Evolutionary conservation across 2,113 vertebrate species (phyloP).

Genomic region (Entomyzon cyanotis): DNA sequence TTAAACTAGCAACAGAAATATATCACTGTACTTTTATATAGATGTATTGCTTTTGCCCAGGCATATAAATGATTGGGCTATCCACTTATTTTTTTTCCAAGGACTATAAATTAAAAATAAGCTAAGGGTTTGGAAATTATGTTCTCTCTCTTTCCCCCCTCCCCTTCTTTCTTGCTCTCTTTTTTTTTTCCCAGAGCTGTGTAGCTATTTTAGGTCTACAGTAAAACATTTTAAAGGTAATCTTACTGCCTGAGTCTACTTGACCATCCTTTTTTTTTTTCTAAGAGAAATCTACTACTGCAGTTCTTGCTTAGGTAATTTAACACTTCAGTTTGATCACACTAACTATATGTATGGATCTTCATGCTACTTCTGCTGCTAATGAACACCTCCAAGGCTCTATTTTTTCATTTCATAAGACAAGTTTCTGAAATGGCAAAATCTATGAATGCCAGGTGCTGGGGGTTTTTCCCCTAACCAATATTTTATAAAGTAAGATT

Average conservation of each 20-base stretch:
- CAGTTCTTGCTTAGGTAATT: background rate
- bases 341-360: background rate
- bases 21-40: conserved; percentile 87
- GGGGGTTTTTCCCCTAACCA: background rate
- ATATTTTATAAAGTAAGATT: conserved; percentile 15
- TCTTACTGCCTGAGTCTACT: conserved; percentile 50
- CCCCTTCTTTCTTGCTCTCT: background rate
- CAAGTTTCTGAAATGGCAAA: background rate
- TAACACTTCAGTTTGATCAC: background rate
- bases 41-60: conserved; percentile 84
- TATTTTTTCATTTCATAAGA: background rate
- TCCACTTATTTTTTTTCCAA: conserved; percentile 79
- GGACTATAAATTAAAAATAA: conserved; percentile 87
- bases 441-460: background rate
- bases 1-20: conserved; percentile 87
- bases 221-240: conserved; percentile 77
- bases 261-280: conserved; percentile 29
- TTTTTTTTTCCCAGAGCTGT: background rate
- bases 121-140: conserved; percentile 81
- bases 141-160: conserved; percentile 43
- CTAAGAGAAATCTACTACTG: conserved; percentile 3
- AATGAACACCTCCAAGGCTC: background rate
- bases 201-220: conserved; percentile 70
- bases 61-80: conserved; percentile 86
- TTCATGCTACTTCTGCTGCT: background rate